Base-by-base conservation (phyloP, 2,113 vertebrate species). In the Sialia sialis region DNA sequence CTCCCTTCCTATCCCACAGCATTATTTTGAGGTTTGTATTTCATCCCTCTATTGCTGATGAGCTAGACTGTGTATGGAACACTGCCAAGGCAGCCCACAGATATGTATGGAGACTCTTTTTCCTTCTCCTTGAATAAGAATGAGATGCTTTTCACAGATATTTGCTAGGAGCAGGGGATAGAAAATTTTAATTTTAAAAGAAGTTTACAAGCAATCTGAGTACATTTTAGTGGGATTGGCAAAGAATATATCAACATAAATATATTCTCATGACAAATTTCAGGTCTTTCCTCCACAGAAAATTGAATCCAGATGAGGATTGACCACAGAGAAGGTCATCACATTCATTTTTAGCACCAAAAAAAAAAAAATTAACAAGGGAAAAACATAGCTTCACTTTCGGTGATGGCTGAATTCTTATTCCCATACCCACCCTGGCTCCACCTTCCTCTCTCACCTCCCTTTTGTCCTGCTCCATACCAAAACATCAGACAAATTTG, bases 371-470 rank as follows among this genome's bases (percentile, higher is more conserved):
- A 46, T 29, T n/a, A 79, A 29, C 17, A 48, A 8, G 6, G 2
- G 6, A 27, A 49, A 92, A 83, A 12, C 8, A 32, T 29, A 20
- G 1, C 9, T 75, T 88, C 9, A 26, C 4, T 79, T 92, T 55
- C 49, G 73, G 8, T 7, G 2, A 7, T 36, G 11, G 4, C 9
- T 60, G 21, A 85, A 27, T 73, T 77, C 34, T 70, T 38, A 60
- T 6, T 78, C 41, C 43, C 30, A 22, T 41, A 7, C 0, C 2
- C 1, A 1, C 4, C 11, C 4, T 38, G 84, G 10, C 16, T 67
- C 7, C 11, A 34, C 4, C 17, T 81, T 60, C 14, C 7, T n/a
- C 14, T 27, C 17, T 68, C 21, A 80, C 4, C 7, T 80, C 52
- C 2, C 3, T 39, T 76, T 91, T 66, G 3, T 26, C 10, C 55